phyloP scores from a whole-genome alignment of 2,888 invertebrate species.

The Andrena camellia region DNA sequence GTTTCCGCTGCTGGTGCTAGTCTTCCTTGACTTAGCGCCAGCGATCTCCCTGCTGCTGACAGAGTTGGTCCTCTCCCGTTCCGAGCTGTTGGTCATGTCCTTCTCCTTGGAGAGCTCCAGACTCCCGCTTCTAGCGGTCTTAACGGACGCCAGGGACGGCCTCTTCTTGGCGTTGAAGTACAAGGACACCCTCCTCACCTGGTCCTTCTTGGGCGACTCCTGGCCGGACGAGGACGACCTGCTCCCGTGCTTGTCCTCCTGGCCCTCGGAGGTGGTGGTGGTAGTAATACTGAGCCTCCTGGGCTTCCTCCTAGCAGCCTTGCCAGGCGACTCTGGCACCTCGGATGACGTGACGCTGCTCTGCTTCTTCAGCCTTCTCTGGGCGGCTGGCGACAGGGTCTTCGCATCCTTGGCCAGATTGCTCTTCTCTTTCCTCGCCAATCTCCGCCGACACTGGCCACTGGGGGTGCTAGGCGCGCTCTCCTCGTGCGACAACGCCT shows the following conservation, averaged over 20 bases:
- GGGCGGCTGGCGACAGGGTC: constrained; percentile 58
- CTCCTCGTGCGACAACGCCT: constrained; percentile 43
- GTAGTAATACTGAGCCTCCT: constrained; percentile 63
- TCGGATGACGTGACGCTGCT: constrained; percentile 74
- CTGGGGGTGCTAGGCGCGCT: constrained; percentile 61
- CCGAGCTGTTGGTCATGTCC: constrained; percentile 84
- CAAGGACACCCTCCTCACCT: constrained; percentile 74
- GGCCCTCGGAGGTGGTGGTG: constrained; percentile 63
- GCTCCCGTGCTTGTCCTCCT: constrained; percentile 81
- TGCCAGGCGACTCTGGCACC: constrained; percentile 67
- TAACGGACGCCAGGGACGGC: constrained; percentile 76
- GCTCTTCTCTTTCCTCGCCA: constrained; percentile 64
- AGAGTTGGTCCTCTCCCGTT: constrained; percentile 89
- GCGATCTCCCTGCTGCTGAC: constrained; percentile 87
- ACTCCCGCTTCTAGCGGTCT: constrained; percentile 77
- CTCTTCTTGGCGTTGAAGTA: constrained; percentile 80
- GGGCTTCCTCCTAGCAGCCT: constrained; percentile 36
- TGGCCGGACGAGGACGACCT: constrained; percentile 85
- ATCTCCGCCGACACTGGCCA: constrained; percentile 56
- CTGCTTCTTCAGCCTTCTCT: constrained; percentile 77
- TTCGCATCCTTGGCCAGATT: constrained; percentile 59
- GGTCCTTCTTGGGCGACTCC: constrained; percentile 84
- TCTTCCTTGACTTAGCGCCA: constrained; percentile 87
- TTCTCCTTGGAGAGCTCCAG: constrained; percentile 70
- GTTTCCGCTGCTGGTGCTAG: constrained; percentile 89